These are phyloP conservation scores for Erethizon dorsatum DNA, from an alignment of 2,797 vertebrate genomes.

Conservation along the genomic window DNA sequence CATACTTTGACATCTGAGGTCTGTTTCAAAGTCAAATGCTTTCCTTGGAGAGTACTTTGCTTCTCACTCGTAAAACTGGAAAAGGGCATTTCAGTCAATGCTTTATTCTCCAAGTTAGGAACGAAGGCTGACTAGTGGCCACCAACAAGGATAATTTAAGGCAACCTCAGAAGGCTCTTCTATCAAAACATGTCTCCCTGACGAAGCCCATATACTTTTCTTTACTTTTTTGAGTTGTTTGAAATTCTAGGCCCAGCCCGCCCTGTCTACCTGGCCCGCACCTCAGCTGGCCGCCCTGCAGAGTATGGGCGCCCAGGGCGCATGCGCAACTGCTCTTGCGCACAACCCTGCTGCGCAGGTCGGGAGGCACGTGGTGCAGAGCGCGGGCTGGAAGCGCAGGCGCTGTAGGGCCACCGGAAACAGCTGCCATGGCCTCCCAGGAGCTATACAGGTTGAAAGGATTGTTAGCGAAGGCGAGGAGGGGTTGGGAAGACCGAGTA, in stretches of 20 bases:
- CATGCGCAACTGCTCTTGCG: background rate
- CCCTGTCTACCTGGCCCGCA: background rate
- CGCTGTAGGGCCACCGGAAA: background rate
- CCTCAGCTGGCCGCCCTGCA: background rate
- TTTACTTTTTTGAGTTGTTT: slow-evolving; percentile 53
- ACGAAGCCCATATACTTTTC: slow-evolving; percentile 58
- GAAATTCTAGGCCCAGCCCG: background rate
- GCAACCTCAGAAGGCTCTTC: slow-evolving; percentile 50
- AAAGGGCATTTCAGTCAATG: slow-evolving; percentile 74
- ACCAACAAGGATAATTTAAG: slow-evolving; percentile 74
- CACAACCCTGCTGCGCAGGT: too few species aligned
- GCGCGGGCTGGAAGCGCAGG: background rate
- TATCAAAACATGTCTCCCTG: slow-evolving; percentile 61
- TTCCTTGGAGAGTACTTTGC: slow-evolving; percentile 81
- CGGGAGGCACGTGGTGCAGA: too few species aligned
- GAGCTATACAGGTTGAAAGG: slow-evolving; percentile 93
- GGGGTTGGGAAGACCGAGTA: slow-evolving; percentile 94
- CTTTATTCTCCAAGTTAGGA: slow-evolving; percentile 74
- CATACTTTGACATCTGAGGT: slow-evolving; percentile 75
- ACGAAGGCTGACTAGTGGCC: slow-evolving; percentile 59
- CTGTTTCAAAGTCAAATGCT: slow-evolving; percentile 80
- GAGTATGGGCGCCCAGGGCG: background rate
- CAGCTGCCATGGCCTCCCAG: background rate
- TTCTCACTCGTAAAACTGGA: slow-evolving; percentile 67
- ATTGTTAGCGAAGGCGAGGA: slow-evolving; percentile 95